These are phyloP conservation scores for Pedetes capensis DNA, from an alignment of 2,113 vertebrate species.

Conservation along the genomic window DNA sequence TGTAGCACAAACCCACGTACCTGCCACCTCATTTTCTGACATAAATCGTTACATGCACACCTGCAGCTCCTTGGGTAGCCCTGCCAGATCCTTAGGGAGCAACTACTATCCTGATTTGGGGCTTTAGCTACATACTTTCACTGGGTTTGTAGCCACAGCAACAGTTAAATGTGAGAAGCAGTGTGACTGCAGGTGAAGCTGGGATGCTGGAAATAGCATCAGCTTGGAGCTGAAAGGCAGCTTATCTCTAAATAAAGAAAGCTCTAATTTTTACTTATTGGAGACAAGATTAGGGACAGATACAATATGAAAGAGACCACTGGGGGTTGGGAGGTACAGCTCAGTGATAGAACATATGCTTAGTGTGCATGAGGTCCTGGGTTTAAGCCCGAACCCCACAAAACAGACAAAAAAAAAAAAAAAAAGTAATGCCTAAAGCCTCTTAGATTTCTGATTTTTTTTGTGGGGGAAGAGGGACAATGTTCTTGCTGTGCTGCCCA, in stretches of 20 bases:
- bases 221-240: background rate
- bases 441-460: too few species aligned
- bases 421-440: too few species aligned
- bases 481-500: too few species aligned
- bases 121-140: background rate
- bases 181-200: background rate
- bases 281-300: background rate
- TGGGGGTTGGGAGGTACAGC: too few species aligned
- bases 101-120: background rate
- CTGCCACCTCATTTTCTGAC: background rate
- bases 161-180: background rate
- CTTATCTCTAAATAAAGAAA: background rate
- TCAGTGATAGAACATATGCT: too few species aligned
- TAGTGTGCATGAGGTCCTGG: too few species aligned
- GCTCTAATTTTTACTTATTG: background rate
- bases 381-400: too few species aligned
- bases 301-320: background rate
- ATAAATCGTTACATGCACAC: background rate
- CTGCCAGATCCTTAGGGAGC: background rate
- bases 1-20: background rate
- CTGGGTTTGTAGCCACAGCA: background rate
- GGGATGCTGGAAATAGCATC: background rate
- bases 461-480: too few species aligned
- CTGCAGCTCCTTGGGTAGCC: too few species aligned
- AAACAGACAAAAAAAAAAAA: too few species aligned